Conservation (phyloP, 1,140 invertebrate species). For the Neodiprion virginianus region DNA sequence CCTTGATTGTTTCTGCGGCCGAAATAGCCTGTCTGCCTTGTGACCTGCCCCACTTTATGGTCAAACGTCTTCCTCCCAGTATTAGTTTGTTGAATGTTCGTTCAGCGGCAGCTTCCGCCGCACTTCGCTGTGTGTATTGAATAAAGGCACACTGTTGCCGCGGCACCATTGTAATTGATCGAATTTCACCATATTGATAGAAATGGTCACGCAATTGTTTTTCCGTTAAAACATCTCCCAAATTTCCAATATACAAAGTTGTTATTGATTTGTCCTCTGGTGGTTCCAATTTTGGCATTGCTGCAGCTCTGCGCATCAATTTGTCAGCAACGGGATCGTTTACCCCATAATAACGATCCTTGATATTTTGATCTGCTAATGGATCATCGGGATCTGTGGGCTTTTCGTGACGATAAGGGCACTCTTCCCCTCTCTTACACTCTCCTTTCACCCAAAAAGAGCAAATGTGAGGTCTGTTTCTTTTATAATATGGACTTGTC, state of each 20-base stretch:
- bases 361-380: constrained; percentile 98
- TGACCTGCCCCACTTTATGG: constrained; percentile 96
- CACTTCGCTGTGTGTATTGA: constrained; percentile 88
- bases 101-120: constrained; percentile 94
- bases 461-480: constrained; percentile 98
- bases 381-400: constrained; percentile 99
- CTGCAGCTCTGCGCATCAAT: constrained; percentile 89
- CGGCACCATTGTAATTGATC: constrained; percentile 88
- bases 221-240: constrained; percentile 89
- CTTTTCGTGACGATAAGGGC: constrained; percentile 98
- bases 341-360: constrained; percentile 97
- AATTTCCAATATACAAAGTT: constrained; percentile 94
- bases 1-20: constrained; percentile 57
- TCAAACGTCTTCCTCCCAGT: constrained; percentile 83
- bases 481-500: constrained; percentile 98
- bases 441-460: constrained; percentile 99
- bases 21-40: constrained; percentile 72
- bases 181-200: constrained; percentile 99
- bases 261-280: constrained; percentile 97
- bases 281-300: constrained; percentile 92
- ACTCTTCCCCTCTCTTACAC: constrained; percentile 98
- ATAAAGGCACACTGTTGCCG: constrained; percentile 98
- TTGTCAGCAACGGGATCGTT: constrained; percentile 99
- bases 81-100: constrained; percentile 96
- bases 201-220: constrained; percentile 92